phyloP scores from a whole-genome alignment of 1,140 invertebrate genomes.

The Matsumurasca onukii region DNA sequence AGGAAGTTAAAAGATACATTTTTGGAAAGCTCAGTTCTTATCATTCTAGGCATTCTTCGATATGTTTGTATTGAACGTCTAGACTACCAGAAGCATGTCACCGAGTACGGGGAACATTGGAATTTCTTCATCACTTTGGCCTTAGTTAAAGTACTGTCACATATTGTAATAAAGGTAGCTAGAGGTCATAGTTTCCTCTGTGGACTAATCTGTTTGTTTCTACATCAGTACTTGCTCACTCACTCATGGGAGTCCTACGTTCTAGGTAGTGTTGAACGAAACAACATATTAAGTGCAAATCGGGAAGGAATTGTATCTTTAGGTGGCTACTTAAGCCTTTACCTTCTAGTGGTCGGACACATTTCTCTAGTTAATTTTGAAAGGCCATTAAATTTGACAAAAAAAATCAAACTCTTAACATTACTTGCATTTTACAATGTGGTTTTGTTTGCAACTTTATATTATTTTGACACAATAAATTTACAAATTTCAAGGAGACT shows the following conservation, averaged over 20 bases:
- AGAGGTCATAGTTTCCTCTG: slow-evolving; percentile 52
- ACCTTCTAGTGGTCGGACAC: slow-evolving; percentile 65
- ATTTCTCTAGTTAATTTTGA: background rate
- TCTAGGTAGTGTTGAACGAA: slow-evolving; percentile 56
- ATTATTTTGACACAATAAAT: background rate
- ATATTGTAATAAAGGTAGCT: slow-evolving; percentile 55
- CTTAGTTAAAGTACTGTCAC: slow-evolving; percentile 72
- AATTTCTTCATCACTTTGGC: slow-evolving; percentile 95
- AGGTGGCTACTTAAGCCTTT: slow-evolving; percentile 80
- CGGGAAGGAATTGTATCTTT: slow-evolving; percentile 84
- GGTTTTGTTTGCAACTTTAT: background rate
- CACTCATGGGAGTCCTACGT: slow-evolving; percentile 69
- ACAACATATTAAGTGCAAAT: slow-evolving; percentile 74
- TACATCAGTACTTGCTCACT: slow-evolving; percentile 70
- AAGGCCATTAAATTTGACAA: background rate
- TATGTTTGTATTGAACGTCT: slow-evolving; percentile 59
- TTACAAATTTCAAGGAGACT: slow-evolving; percentile 61
- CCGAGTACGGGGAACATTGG: slow-evolving; percentile 94
- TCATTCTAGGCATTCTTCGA: slow-evolving; percentile 70
- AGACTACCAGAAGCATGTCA: slow-evolving; percentile 81
- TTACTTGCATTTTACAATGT: background rate
- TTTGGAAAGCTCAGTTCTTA: background rate
- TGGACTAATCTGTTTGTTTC: slow-evolving; percentile 54
- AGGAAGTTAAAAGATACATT: slow-evolving; percentile 44
- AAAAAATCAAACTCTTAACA: background rate